Evolutionary conservation across 53 echinoderm and acorn worm species (phyloP).

Genomic region (Pentamera pediparva): DNA sequence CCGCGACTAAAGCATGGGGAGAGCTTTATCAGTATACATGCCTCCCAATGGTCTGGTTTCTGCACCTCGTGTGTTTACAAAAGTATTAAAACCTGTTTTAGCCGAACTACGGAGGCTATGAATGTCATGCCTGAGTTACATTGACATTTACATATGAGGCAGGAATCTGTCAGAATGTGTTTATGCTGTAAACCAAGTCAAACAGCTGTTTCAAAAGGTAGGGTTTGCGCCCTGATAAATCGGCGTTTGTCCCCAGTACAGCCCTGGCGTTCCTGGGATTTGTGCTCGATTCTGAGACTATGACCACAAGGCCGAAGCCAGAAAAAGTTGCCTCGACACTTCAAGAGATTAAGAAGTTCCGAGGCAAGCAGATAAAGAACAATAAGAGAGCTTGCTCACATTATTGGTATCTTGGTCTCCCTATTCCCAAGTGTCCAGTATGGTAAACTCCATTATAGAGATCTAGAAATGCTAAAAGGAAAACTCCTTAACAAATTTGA

Average conservation of each 20-base stretch:
- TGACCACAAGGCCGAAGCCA: constrained; percentile 13
- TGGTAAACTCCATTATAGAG: constrained; percentile 39
- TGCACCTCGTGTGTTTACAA: background rate
- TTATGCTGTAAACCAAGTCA: background rate
- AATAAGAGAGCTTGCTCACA: constrained; percentile 30
- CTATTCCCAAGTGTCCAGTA: constrained; percentile 48
- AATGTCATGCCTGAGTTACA: background rate
- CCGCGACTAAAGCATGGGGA: background rate
- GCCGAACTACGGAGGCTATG: background rate
- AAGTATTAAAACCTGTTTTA: background rate
- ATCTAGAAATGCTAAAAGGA: constrained; percentile 30
- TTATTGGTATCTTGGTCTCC: constrained; percentile 48
- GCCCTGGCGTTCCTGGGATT: constrained; percentile 32
- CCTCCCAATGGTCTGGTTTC: constrained; percentile 32
- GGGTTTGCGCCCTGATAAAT: constrained; percentile 50
- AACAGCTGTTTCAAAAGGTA: constrained; percentile 7
- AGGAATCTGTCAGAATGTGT: background rate
- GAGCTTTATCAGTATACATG: background rate
- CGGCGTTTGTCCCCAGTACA: constrained; percentile 36
- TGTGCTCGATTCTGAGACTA: constrained; percentile 34
- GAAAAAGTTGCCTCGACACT: background rate
- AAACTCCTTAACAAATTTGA: constrained; percentile 1
- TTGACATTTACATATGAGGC: background rate
- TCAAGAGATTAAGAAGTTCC: background rate
- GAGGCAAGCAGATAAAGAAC: background rate